phyloP scores from a whole-genome alignment of 2,113 vertebrate genomes.

The Oxyura jamaicensis region DNA sequence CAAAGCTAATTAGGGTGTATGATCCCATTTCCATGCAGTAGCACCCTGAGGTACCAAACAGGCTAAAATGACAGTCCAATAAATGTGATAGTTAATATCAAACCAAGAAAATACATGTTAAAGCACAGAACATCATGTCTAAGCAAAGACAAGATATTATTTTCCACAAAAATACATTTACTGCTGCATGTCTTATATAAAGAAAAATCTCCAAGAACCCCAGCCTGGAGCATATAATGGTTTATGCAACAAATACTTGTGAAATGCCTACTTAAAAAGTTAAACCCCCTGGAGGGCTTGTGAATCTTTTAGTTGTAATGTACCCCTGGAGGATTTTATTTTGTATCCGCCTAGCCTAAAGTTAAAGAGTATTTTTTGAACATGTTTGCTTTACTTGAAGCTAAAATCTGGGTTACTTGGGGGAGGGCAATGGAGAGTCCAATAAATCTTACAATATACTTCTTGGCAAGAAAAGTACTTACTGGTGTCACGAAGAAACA shows the following conservation, averaged over 20 bases:
- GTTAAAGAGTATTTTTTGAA: slow-evolving; percentile 70
- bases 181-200: not conserved
- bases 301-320: slow-evolving; percentile 46
- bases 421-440: slow-evolving; percentile 68
- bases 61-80: not conserved
- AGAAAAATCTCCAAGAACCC: not conserved
- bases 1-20: not conserved
- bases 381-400: slow-evolving; percentile 74
- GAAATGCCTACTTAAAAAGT: slow-evolving; percentile 53
- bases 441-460: slow-evolving; percentile 81
- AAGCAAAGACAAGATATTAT: not conserved
- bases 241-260: slow-evolving; percentile 53
- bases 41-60: not conserved
- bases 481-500: slow-evolving; percentile 80
- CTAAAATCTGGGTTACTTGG: slow-evolving; percentile 79
- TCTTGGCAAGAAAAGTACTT: slow-evolving; percentile 74
- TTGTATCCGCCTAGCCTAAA: slow-evolving; percentile 47
- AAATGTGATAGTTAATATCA: not conserved
- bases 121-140: not conserved
- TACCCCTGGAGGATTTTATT: slow-evolving; percentile 60
- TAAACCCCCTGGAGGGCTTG: slow-evolving; percentile 52
- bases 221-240: slow-evolving; percentile 37
- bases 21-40: not conserved
- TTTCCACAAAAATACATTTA: slow-evolving; percentile 45
- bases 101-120: not conserved